Conservation (phyloP, 2,888 invertebrate genomes). For the Eudemis profundana region DNA sequence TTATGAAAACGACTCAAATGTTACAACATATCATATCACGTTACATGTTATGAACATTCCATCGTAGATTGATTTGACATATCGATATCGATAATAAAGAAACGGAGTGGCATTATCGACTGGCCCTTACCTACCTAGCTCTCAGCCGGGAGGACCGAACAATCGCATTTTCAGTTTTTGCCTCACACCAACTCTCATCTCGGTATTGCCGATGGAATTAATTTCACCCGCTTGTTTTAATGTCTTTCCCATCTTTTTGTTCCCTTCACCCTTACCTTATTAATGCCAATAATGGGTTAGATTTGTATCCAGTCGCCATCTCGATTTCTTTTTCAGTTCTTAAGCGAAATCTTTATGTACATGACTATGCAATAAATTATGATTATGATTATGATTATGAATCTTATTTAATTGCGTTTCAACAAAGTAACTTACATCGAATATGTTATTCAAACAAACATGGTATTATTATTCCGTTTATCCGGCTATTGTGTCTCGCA, state of each 20-base stretch:
- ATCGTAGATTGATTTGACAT: background rate
- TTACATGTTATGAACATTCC: too few relatives aligned
- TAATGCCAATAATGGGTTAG: slow-evolving; percentile 67
- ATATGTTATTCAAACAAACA: slow-evolving; percentile 9
- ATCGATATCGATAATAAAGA: slow-evolving; percentile 34
- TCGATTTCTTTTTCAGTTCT: slow-evolving; percentile 41
- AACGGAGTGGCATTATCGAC: slow-evolving; percentile 32
- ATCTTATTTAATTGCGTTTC: background rate
- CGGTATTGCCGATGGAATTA: slow-evolving; percentile 74
- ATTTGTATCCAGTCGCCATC: slow-evolving; percentile 55
- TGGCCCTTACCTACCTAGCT: slow-evolving; percentile 56
- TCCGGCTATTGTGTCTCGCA: slow-evolving; percentile 31
- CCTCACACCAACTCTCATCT: slow-evolving; percentile 68
- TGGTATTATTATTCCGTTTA: slow-evolving; percentile 32
- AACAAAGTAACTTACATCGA: background rate
- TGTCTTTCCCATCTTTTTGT: slow-evolving; percentile 65
- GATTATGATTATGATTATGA: too few relatives aligned
- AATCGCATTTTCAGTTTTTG: slow-evolving; percentile 73
- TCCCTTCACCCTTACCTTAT: slow-evolving; percentile 57
- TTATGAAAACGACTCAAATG: too few relatives aligned
- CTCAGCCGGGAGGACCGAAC: slow-evolving; percentile 63
- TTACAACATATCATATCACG: background rate
- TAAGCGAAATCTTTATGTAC: slow-evolving; percentile 6
- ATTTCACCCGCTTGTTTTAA: slow-evolving; percentile 71
- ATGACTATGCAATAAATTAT: too few relatives aligned